Conservation (phyloP, 2,888 invertebrate species). For the Julus scandinavius region DNA sequence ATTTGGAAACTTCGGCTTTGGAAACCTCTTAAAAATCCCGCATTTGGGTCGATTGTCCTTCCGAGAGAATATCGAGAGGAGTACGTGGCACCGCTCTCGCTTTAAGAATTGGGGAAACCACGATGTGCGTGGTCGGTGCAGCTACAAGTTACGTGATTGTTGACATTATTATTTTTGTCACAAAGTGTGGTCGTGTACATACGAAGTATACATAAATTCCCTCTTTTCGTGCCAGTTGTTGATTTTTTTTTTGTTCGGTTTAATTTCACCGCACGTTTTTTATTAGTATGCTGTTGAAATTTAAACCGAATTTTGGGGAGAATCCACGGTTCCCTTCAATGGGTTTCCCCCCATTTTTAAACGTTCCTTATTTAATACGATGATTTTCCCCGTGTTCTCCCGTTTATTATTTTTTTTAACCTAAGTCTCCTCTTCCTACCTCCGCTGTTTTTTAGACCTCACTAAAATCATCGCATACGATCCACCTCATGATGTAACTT, state of each 20-base stretch:
- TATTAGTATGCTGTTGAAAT: neutral
- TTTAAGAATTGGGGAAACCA: neutral
- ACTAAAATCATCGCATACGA: slow-evolving; percentile 21
- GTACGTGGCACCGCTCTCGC: neutral
- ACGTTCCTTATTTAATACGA: slow-evolving; percentile 26
- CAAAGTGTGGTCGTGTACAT: slow-evolving; percentile 33
- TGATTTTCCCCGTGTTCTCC: neutral
- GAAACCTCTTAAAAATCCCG: neutral
- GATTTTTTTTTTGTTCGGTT: neutral
- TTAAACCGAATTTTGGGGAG: neutral
- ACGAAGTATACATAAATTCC: slow-evolving; percentile 2
- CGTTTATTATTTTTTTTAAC: slow-evolving; percentile 7
- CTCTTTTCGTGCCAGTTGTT: slow-evolving; percentile 22
- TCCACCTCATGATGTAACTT: slow-evolving; percentile 27
- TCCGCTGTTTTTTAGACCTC: slow-evolving; percentile 20
- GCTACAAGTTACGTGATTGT: slow-evolving; percentile 33
- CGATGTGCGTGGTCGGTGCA: neutral
- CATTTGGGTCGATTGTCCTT: neutral
- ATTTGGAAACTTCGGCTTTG: neutral
- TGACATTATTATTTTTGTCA: slow-evolving; percentile 29
- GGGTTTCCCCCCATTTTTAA: neutral
- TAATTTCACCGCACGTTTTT: slow-evolving; percentile 12
- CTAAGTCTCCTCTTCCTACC: slow-evolving; percentile 20
- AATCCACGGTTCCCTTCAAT: neutral
- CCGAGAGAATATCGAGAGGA: neutral